Evolutionary conservation across 2,888 invertebrate genomes (phyloP), one percentile per base, ranked within the genome.

Genomic region (Meloe dianella): DNA sequence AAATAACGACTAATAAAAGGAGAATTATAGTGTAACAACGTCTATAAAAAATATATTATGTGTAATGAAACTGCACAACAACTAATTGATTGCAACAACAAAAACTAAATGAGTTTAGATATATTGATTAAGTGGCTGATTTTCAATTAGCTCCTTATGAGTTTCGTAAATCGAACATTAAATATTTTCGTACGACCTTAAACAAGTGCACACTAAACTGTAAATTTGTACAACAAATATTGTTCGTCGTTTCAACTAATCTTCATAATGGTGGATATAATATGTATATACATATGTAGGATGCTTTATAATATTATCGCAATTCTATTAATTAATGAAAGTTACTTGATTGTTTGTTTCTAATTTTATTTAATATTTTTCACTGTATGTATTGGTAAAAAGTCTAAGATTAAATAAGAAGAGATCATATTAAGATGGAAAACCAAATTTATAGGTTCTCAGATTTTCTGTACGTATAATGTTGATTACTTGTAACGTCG

Each of bases 261-360:
- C 78, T 77, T 75, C 75, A 77, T 77, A 77, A 78, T 75, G 72
- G 70, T 61, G 73, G 70, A 74, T 81, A 77, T 80, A 80, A 80
- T 81, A 81, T 80, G 74, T 47, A 35, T 9, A 3, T 38, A 41
- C 7, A 14, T 41, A 6, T 41, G n/a, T 20, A 20, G 10, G 10
- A 51, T 22, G 47, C 8, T 51, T 10, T 4, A 20, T 9, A 20
- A 10, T 4, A 10, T 20, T 20, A 51, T 51, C 22, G 20, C 22
- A 51, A 51, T 51, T 51, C 47, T 9, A 51, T 22, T 51, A 51
- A 20, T 51, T 10, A 51, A 51, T 10, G n/a, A 32, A 32, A 1
- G 10, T 51, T 9, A 22, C 20, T 5, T 51, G 9, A 9, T 51
- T 4, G 22, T 22, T 51, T 41, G 10, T 41, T 17, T n/a, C 5